Conservation (phyloP, 2,888 invertebrate species). For the Melinaea marsaeus region DNA sequence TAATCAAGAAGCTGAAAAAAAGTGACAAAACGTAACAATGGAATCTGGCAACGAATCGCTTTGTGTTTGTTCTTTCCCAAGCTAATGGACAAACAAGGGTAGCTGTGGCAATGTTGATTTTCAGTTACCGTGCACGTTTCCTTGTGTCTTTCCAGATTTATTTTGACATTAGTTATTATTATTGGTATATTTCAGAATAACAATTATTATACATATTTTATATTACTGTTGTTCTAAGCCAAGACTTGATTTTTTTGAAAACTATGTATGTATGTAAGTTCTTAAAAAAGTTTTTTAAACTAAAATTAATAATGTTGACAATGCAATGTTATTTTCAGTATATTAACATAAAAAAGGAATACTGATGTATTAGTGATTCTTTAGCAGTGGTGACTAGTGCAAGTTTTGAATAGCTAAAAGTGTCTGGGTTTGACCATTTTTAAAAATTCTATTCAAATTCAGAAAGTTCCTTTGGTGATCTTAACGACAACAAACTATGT, state of each 20-base stretch:
- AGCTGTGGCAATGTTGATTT: conserved; percentile 64
- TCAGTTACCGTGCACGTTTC: conserved; percentile 62
- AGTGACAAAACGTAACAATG: conserved; percentile 33
- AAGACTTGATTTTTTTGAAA: too few relatives aligned
- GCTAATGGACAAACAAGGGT: conserved; percentile 76
- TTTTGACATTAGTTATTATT: conserved; percentile 43
- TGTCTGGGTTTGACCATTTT: conserved; percentile 14
- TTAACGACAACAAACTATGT: conserved; percentile 47
- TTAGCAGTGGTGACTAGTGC: background rate
- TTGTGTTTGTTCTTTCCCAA: conserved; percentile 62
- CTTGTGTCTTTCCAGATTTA: conserved; percentile 69
- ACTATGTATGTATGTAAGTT: too few relatives aligned
- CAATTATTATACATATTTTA: too few relatives aligned
- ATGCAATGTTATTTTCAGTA: too few relatives aligned
- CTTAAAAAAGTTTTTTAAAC: too few relatives aligned
- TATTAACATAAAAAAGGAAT: too few relatives aligned
- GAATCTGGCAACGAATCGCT: conserved; percentile 39
- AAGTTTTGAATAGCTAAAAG: conserved; percentile 9
- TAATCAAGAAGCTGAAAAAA: conserved; percentile 21
- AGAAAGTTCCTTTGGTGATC: conserved; percentile 45
- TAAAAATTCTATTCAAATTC: conserved; percentile 36
- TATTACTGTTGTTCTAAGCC: too few relatives aligned
- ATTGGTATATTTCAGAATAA: background rate
- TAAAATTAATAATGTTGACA: too few relatives aligned
- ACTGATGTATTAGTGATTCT: too few relatives aligned